Evolutionary conservation across 2,113 vertebrate species (phyloP).

Genomic region (Sinocyclocheilus rhinocerous): DNA sequence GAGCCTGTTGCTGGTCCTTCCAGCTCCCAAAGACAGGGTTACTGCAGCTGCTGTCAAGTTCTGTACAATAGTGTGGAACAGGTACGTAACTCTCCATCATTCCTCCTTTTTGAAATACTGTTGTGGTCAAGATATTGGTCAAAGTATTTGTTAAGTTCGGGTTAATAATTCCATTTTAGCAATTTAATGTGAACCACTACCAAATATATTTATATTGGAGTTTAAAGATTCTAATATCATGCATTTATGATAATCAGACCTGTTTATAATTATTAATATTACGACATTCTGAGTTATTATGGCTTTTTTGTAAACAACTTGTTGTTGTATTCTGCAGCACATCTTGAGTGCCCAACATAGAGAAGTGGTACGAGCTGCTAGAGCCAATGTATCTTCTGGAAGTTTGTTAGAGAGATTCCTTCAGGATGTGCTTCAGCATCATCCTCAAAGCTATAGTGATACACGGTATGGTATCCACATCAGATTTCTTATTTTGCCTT

Average conservation of each 20-base stretch:
- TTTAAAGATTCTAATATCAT: neutral
- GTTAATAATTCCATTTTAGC: neutral
- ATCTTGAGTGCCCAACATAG: constrained; percentile 84
- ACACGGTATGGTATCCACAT: constrained; percentile 74
- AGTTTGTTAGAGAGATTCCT: constrained; percentile 91
- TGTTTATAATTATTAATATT: neutral
- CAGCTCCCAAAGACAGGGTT: constrained; percentile 80
- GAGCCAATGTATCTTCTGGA: constrained; percentile 64
- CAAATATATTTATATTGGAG: neutral
- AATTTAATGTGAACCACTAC: neutral
- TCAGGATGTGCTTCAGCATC: constrained; percentile 87
- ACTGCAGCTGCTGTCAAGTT: constrained; percentile 89
- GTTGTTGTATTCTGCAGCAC: constrained; percentile 78
- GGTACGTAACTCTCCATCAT: constrained; percentile 69
- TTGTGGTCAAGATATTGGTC: neutral
- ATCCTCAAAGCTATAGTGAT: constrained; percentile 83
- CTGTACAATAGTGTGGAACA: constrained; percentile 86
- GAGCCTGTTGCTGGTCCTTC: constrained; percentile 68
- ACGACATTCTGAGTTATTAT: neutral
- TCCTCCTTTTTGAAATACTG: neutral
- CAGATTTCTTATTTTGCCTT: neutral
- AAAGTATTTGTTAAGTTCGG: neutral
- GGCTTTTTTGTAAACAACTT: neutral
- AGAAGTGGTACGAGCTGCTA: constrained; percentile 75
- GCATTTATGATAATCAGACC: neutral